phyloP scores from a whole-genome alignment of 2,113 vertebrate species.

The Lichenostomus cassidix region DNA sequence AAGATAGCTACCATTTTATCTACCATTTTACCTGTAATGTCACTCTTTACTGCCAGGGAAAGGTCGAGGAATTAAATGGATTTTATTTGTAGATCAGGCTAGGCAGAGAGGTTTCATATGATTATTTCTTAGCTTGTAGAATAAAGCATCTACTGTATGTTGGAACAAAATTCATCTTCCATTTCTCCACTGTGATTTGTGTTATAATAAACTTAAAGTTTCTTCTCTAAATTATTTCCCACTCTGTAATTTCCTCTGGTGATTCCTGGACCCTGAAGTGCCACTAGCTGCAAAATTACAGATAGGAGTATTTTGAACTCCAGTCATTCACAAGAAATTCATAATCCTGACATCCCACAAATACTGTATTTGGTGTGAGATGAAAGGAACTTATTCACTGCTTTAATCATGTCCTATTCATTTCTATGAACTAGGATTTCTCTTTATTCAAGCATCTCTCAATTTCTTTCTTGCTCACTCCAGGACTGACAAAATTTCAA shows the following conservation, averaged over 20 bases:
- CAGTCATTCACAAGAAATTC: neutral
- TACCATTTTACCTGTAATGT: neutral
- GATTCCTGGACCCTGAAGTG: neutral
- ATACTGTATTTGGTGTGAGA: neutral
- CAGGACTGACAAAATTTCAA: neutral
- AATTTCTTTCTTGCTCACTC: neutral
- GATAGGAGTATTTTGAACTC: slow-evolving; percentile 1
- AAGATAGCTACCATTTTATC: neutral
- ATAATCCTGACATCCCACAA: neutral
- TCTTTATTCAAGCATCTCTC: neutral
- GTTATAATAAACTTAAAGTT: slow-evolving; percentile 1
- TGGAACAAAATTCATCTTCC: neutral
- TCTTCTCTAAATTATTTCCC: neutral
- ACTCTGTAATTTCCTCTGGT: slow-evolving; percentile 2
- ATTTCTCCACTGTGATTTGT: neutral
- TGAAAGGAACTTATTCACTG: slow-evolving; percentile 18
- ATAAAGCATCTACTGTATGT: neutral
- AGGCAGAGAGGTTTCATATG: neutral
- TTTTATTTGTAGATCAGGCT: neutral
- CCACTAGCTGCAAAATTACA: neutral
- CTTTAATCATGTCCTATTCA: slow-evolving; percentile 19
- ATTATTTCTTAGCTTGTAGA: neutral
- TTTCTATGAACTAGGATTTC: neutral
- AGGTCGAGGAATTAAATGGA: neutral
- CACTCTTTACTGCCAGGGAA: neutral